phyloP scores from a whole-genome alignment of 2,113 vertebrate species.

The Periophthalmus modestus region DNA sequence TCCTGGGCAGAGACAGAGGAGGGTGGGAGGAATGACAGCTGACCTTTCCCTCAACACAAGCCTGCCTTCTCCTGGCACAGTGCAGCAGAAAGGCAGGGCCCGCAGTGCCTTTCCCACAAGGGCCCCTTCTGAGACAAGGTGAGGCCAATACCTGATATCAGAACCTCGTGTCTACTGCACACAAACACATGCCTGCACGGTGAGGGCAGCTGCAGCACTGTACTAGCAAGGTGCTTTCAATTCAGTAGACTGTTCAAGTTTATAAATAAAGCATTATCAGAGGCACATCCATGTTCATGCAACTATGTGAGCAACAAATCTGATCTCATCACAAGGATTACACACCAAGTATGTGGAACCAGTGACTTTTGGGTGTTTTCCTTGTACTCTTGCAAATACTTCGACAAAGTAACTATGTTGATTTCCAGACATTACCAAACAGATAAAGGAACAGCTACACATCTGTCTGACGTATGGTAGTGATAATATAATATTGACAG shows the following conservation, averaged over 20 bases:
- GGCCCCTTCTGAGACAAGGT: constrained; percentile 49
- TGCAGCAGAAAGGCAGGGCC: constrained; percentile 34
- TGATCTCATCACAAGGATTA: no score
- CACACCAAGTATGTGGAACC: no score
- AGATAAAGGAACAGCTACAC: neutral
- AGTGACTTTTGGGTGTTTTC: no score
- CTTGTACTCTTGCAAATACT: no score
- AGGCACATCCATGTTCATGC: no score
- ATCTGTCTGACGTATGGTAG: neutral
- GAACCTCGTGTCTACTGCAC: constrained; percentile 30
- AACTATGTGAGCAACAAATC: no score
- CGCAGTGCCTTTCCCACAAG: constrained; percentile 25
- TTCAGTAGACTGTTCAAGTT: no score
- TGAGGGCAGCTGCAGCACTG: constrained; percentile 31
- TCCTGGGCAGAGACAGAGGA: constrained; percentile 21
- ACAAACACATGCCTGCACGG: constrained; percentile 34
- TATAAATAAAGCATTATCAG: no score
- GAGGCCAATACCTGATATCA: constrained; percentile 35
- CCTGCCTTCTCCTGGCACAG: constrained; percentile 53
- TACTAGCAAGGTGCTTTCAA: neutral
- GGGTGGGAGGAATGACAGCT: constrained; percentile 47
- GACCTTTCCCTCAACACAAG: constrained; percentile 64
- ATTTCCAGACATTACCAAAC: no score
- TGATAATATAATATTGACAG: neutral
- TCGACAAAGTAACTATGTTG: no score